Evolutionary conservation across 1,140 invertebrate genomes (phyloP).

Genomic region (Periplaneta americana): DNA sequence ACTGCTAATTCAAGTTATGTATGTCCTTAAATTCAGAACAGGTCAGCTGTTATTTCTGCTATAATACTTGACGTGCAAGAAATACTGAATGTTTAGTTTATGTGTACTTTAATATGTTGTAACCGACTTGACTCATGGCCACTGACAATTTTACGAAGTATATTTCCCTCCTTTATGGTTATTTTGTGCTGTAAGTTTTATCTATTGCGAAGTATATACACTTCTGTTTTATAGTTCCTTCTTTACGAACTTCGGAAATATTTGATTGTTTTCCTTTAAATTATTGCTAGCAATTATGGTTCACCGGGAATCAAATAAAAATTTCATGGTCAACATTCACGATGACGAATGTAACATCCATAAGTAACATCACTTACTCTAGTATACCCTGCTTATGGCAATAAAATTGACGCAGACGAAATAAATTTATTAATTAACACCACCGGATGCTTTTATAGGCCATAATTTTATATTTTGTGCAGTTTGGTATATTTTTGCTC

Average conservation of each 20-base stretch:
- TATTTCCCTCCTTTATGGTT: neutral
- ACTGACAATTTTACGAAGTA: neutral
- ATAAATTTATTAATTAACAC: too few species aligned
- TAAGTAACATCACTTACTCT: too few species aligned
- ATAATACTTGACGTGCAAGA: neutral
- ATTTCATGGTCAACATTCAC: neutral
- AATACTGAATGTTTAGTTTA: neutral
- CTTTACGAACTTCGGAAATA: neutral
- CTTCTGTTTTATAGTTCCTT: neutral
- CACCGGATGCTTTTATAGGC: too few species aligned
- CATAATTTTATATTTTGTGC: too few species aligned
- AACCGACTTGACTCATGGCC: neutral
- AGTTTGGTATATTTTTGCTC: too few species aligned
- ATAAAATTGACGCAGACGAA: too few species aligned
- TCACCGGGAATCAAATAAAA: neutral
- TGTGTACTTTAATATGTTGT: neutral
- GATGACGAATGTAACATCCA: too few species aligned
- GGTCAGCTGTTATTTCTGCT: too few species aligned
- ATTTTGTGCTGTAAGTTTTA: neutral
- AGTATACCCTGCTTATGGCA: too few species aligned
- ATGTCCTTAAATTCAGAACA: too few species aligned
- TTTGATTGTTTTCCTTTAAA: neutral
- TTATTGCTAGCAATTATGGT: neutral
- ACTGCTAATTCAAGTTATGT: too few species aligned
- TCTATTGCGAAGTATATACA: neutral